These are phyloP conservation scores for Rhynchophorus ferrugineus DNA, from an alignment of 1,140 invertebrate species.

Conservation along the genomic window DNA sequence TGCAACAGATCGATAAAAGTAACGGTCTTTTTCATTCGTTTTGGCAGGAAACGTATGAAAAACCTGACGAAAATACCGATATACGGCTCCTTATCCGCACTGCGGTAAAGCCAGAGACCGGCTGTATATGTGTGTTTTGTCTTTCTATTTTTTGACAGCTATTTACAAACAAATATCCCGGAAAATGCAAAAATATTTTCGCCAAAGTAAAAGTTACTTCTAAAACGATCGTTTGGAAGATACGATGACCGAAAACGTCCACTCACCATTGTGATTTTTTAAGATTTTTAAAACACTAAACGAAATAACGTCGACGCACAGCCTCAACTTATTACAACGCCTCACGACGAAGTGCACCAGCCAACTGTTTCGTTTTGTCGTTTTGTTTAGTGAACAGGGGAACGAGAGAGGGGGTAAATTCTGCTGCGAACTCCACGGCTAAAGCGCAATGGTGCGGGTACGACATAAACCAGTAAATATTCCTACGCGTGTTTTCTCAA, in stretches of 20 bases:
- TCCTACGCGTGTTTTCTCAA: conserved; percentile 27
- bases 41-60: neutral
- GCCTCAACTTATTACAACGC: conserved; percentile 42
- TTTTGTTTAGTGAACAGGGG: conserved; percentile 32
- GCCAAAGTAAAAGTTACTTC: neutral
- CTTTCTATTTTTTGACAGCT: conserved; percentile 25
- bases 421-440: conserved; percentile 29
- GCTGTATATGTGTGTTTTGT: conserved; percentile 16
- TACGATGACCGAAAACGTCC: conserved; percentile 40
- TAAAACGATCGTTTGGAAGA: conserved; percentile 3
- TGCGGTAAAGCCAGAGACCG: conserved; percentile 35
- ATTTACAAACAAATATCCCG: conserved; percentile 24
- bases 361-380: conserved; percentile 43
- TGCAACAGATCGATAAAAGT: conserved; percentile 33
- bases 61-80: neutral
- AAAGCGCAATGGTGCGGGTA: conserved; percentile 38
- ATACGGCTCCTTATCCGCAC: conserved; percentile 26
- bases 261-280: conserved; percentile 52
- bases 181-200: conserved; percentile 25
- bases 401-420: conserved; percentile 18
- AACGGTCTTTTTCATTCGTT: conserved; percentile 4
- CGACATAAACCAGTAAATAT: conserved; percentile 39
- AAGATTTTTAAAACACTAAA: conserved; percentile 29
- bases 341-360: conserved; percentile 48
- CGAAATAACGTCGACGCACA: conserved; percentile 27